Evolutionary conservation across 2,888 invertebrate species (phyloP).

Genomic region (Acleris holmiana): DNA sequence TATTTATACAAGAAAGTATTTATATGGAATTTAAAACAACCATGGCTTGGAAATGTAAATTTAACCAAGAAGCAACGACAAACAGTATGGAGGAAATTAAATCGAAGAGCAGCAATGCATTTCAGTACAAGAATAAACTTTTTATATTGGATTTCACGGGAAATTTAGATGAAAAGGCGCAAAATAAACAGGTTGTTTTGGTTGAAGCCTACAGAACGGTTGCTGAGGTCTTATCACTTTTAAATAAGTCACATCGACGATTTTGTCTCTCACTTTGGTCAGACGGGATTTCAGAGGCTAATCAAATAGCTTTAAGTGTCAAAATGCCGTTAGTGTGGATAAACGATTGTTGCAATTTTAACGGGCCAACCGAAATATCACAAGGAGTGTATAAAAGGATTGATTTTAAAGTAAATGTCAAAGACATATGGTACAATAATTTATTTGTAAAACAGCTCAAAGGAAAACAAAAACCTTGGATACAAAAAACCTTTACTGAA

Average conservation of each 20-base stretch:
- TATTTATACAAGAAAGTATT: slow-evolving; percentile 62
- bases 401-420: slow-evolving; percentile 4
- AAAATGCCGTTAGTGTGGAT: slow-evolving; percentile 54
- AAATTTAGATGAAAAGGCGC: background rate
- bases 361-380: slow-evolving; percentile 47
- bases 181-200: slow-evolving; percentile 27
- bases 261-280: slow-evolving; percentile 60
- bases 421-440: no score
- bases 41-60: slow-evolving; percentile 51
- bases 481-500: slow-evolving; percentile 5
- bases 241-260: slow-evolving; percentile 40
- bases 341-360: slow-evolving; percentile 55
- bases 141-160: slow-evolving; percentile 49
- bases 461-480: slow-evolving; percentile 24
- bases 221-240: slow-evolving; percentile 57
- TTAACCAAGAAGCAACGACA: slow-evolving; percentile 18
- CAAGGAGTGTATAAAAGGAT: slow-evolving; percentile 38
- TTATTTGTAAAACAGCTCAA: background rate
- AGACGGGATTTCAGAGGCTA: slow-evolving; percentile 53
- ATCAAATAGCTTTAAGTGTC: slow-evolving; percentile 54
- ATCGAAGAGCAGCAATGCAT: slow-evolving; percentile 37
- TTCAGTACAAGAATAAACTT: slow-evolving; percentile 40
- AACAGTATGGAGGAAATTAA: slow-evolving; percentile 1
- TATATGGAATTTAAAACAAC: slow-evolving; percentile 51
- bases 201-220: slow-evolving; percentile 63